Conservation (phyloP, 2,113 vertebrate genomes). For the Dasypus novemcinctus region DNA sequence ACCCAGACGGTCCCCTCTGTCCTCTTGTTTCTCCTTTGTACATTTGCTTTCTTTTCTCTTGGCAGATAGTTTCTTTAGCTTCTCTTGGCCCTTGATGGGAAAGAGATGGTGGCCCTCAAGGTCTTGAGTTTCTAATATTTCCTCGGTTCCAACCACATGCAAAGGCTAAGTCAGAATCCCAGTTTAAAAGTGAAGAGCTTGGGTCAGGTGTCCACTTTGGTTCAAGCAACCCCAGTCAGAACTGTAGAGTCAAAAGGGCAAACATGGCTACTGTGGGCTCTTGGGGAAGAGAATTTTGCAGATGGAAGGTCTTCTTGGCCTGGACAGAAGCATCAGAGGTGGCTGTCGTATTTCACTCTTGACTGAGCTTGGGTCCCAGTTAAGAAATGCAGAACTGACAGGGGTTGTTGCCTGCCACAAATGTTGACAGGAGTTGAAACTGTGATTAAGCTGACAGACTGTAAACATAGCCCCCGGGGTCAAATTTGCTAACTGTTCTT, state of each 20-base stretch:
- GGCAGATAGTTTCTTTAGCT: neutral
- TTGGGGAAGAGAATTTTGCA: neutral
- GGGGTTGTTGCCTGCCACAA: neutral
- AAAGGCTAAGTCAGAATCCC: neutral
- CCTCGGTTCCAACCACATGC: neutral
- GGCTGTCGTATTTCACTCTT: neutral
- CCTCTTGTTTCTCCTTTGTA: neutral
- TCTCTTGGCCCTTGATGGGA: neutral
- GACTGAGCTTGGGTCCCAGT: neutral
- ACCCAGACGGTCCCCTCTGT: no score
- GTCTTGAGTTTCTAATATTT: neutral
- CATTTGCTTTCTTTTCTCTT: neutral
- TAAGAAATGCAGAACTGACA: slow-evolving; percentile 41
- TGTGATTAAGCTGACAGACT: neutral
- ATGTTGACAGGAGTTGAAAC: slow-evolving; percentile 22
- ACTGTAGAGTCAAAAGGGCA: neutral
- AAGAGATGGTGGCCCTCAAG: neutral
- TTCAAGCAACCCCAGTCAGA: neutral
- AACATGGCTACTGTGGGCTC: neutral
- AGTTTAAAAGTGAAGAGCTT: neutral
- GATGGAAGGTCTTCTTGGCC: neutral
- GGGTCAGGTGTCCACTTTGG: neutral
- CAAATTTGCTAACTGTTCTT: neutral
- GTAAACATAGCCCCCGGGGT: neutral
- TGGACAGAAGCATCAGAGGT: neutral